Evolutionary conservation across 2,888 invertebrate genomes (phyloP), one percentile per base, ranked within the genome.

Genomic region (Pachliopta kotzebuea): DNA sequence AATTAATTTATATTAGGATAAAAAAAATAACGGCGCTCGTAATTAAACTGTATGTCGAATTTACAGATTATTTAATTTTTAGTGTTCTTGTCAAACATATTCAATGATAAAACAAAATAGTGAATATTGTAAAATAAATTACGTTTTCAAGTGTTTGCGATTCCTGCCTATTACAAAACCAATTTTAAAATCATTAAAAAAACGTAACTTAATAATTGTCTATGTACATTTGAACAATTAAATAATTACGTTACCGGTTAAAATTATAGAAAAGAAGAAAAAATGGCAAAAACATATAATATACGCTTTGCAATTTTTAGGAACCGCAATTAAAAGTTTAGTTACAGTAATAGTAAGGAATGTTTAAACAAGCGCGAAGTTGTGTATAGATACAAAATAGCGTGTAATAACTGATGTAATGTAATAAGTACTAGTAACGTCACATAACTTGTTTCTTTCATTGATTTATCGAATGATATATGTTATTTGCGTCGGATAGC

Each of bases 1-100:
- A 42, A 58, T 54, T 64, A 63, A 61, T 70, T 70, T 68, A 63
- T 67, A 59, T 68, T 63, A 63, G 62, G 63, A 62, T 57, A 65
- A 66, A 63, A 65, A 67, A 67, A 64, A 60, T 61, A 67, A 67
- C 49, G 56, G 63, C 24, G 53, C 55, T 58, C 42, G 55, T 54
- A 64, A 52, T 64, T 29, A 26, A 24, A 20, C 9, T n/a, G 50
- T 29, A 20, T 26, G 24, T 1, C 29, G 50, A 53, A 42, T 11
- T 45, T n/a, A 18, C 23, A 58, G 53, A 58, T 57, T 31, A 50
- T 21, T 60, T 58, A 58, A 63, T 58, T 63, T 58, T 20, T 45
- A 45, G 29, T 17, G 26, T 52, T 53, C 21, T n/a, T 21, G 17
- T 42, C 53, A 57, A 24, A 57, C 52, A 29, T 26, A 1, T 21